Conservation (phyloP, 2,888 invertebrate genomes). For the Tetrapedia diversipes region DNA sequence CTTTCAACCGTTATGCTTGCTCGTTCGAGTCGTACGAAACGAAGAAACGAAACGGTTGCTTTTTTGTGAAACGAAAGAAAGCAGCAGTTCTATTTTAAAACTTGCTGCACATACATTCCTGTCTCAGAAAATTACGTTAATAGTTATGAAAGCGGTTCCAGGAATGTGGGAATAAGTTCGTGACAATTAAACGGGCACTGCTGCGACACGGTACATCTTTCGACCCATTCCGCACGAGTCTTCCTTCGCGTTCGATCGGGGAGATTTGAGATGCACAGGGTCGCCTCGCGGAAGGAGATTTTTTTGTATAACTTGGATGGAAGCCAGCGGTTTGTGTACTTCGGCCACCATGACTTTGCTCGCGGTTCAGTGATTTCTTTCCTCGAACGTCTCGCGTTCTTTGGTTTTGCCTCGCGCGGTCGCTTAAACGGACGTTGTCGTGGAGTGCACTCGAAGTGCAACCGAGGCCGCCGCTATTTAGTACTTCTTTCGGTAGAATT, state of each 20-base stretch:
- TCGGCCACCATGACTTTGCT: background rate
- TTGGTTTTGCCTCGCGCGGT: background rate
- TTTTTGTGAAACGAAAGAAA: no score
- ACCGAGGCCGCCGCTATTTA: background rate
- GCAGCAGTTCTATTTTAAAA: no score
- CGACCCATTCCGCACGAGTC: background rate
- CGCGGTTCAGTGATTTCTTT: slow-evolving; percentile 26
- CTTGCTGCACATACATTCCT: no score
- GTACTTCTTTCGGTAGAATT: no score
- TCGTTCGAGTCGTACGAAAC: no score
- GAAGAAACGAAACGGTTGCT: no score
- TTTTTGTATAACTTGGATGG: slow-evolving; percentile 35
- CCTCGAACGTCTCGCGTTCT: background rate
- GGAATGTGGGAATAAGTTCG: no score
- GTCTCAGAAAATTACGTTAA: no score
- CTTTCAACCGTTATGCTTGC: no score
- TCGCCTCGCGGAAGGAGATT: slow-evolving; percentile 29
- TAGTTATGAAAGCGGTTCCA: no score
- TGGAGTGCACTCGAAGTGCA: background rate
- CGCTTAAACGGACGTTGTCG: background rate
- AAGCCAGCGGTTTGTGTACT: slow-evolving; percentile 42
- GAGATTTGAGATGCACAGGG: slow-evolving; percentile 56
- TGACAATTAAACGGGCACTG: no score
- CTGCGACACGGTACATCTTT: slow-evolving; percentile 49
- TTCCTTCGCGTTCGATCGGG: slow-evolving; percentile 55